phyloP scores from a whole-genome alignment of 2,113 vertebrate genomes.

The Platycercus adscitus region DNA sequence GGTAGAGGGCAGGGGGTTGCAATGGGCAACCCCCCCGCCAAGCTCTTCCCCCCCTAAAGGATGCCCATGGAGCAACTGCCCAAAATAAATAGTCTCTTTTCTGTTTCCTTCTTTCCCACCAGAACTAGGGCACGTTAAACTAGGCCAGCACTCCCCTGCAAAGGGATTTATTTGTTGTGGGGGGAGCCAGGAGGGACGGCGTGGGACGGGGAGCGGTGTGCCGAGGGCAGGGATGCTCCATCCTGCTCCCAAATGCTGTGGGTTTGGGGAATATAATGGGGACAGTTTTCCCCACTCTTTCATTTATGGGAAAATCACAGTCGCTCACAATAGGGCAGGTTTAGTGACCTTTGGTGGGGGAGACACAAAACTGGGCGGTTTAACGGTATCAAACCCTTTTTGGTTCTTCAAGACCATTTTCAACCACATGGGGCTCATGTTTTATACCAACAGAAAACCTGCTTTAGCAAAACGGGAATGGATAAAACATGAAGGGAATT shows the following conservation, averaged over 20 bases:
- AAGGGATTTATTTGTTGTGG: constrained; percentile 25
- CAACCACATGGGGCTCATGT: fast-evolving
- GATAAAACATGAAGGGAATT: not conserved
- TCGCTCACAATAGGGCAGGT: not conserved
- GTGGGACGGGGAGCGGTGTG: not conserved
- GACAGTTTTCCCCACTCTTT: not conserved
- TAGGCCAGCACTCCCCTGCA: constrained; percentile 50
- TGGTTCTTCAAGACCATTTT: fast-evolving
- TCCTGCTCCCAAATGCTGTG: fast-evolving
- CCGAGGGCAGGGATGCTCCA: not conserved
- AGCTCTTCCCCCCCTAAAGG: not conserved
- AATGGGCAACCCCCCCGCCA: not conserved
- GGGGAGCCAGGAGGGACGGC: not conserved
- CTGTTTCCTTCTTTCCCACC: not conserved
- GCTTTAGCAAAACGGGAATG: not conserved
- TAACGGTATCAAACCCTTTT: not conserved
- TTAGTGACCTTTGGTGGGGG: not conserved
- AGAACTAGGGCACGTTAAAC: constrained; percentile 54
- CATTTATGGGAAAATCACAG: not conserved
- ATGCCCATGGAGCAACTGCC: not conserved
- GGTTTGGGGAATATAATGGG: not conserved
- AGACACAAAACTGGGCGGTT: not conserved
- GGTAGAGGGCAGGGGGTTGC: not conserved
- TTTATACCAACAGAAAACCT: fast-evolving
- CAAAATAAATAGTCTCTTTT: constrained; percentile 34